These are phyloP conservation scores for Xiphophorus hellerii DNA, from an alignment of 2,113 vertebrate species.

Conservation along the genomic window DNA sequence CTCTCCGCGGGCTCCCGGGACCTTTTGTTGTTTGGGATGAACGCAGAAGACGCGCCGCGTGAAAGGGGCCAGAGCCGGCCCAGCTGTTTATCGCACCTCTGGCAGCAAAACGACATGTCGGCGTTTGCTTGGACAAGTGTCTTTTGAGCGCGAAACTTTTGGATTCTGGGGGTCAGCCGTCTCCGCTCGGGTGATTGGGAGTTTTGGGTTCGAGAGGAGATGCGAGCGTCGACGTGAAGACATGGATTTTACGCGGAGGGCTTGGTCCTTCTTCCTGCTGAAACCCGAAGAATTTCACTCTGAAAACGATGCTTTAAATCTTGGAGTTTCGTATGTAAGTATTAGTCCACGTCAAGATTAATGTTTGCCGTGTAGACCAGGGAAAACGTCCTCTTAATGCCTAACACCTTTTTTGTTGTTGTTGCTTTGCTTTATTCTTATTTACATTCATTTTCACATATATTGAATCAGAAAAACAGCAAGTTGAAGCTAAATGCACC, in stretches of 20 bases:
- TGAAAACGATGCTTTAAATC: slow-evolving; percentile 71
- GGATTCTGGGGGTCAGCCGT: slow-evolving; percentile 40
- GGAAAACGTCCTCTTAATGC: background rate
- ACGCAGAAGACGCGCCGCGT: slow-evolving; percentile 11
- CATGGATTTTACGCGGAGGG: slow-evolving; percentile 69
- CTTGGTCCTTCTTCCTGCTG: slow-evolving; percentile 51
- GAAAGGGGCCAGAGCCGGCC: slow-evolving; percentile 23
- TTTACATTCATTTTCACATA: background rate
- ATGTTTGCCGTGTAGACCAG: background rate
- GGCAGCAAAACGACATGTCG: slow-evolving; percentile 43
- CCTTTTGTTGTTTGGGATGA: slow-evolving; percentile 44
- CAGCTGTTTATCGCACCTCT: slow-evolving; percentile 22
- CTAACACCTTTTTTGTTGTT: background rate
- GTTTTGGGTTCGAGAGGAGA: slow-evolving; percentile 45
- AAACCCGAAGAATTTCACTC: slow-evolving; percentile 55
- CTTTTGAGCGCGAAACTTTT: slow-evolving; percentile 27
- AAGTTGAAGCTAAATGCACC: background rate
- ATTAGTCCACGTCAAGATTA: slow-evolving; percentile 10
- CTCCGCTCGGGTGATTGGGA: slow-evolving; percentile 2
- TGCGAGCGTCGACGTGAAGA: slow-evolving; percentile 43
- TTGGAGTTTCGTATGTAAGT: slow-evolving; percentile 79
- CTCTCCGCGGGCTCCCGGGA: slow-evolving; percentile 13
- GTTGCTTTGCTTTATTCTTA: background rate
- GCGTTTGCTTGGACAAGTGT: slow-evolving; percentile 18
- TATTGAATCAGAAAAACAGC: background rate